Base-by-base conservation (phyloP, 2,113 vertebrate genomes). In the Meriones unguiculatus region DNA sequence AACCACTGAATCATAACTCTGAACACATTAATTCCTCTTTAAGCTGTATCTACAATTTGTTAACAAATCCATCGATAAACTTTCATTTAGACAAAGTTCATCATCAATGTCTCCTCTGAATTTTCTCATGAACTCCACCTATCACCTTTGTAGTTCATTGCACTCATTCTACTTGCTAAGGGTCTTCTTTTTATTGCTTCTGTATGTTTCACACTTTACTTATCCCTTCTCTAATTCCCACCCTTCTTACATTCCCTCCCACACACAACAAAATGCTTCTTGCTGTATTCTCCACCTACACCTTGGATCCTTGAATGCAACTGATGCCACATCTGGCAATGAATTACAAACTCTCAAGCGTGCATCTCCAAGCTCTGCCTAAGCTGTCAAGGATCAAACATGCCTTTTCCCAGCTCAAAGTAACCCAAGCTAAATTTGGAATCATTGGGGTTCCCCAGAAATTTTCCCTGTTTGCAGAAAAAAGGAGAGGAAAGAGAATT, bases 401-500 rank as follows among this genome's bases (percentile, higher is more conserved):
- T 4, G 15, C 93, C 1, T 65, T 97, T 78, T 94, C 73, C 18
- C 87, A 65, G 17, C 14, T 72, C 32, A 52, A 3, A 9, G 94
- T 75, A 90, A 91, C 82, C 75, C 76, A 94, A 91, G 52, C 30
- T 77, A 25, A 93, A 73, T 94, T 65, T 77, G 15, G 69, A 87
- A 80, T 72, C 69, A 91, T 41, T 18, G 89, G 9, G 46, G 2
- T 46, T 2, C 30, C 52, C 18, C 25, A 54, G 32, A 35, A 57
- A 54, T 67, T 35, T 93, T 88, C 70, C 91, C 50, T 30, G 32
- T 94, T 96, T 94, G 76, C 32, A 90, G 22, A 62, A 77, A 90
- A 64, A 96, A 93, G 41, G n/a, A 92, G n/a, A 70, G 50, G 38
- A 82, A 73, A 93, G n/a, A 62, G 11, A 30, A 69, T 57, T 87